These are phyloP conservation scores for Cerastoderma edule DNA, from an alignment of 2,888 invertebrate species.

Conservation along the genomic window DNA sequence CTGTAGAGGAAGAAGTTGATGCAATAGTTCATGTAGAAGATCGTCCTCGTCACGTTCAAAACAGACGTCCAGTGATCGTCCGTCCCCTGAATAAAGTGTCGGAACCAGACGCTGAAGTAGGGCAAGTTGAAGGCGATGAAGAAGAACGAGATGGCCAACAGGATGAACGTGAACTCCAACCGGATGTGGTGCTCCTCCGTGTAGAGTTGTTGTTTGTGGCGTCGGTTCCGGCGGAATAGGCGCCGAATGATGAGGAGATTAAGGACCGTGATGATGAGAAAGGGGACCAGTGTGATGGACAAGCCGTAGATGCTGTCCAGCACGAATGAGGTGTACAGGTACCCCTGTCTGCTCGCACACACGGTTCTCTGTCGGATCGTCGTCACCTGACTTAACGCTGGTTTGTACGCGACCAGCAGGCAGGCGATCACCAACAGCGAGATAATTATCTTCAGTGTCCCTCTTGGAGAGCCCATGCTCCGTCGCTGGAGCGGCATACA, in stretches of 20 bases:
- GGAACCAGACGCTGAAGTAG: conserved; percentile 76
- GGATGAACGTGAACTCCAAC: conserved; percentile 80
- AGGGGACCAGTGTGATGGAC: conserved; percentile 76
- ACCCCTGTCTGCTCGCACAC: conserved; percentile 69
- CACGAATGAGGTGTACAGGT: conserved; percentile 67
- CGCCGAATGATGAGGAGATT: conserved; percentile 76
- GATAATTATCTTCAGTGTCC: conserved; percentile 68
- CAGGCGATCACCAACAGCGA: conserved; percentile 61
- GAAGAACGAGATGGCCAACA: conserved; percentile 74
- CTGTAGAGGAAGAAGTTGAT: too few relatives aligned
- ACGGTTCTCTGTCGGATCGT: conserved; percentile 49
- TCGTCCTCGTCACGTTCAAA: too few relatives aligned
- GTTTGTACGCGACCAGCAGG: conserved; percentile 74
- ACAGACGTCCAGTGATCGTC: conserved; percentile 26
- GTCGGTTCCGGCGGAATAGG: conserved; percentile 68
- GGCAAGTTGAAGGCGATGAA: conserved; percentile 79
- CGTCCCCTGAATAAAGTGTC: too few relatives aligned
- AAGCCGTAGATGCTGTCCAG: conserved; percentile 76
- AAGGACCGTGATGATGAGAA: conserved; percentile 72
- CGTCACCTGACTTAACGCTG: conserved; percentile 68
- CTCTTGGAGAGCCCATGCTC: conserved; percentile 69
- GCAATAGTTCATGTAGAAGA: too few relatives aligned
- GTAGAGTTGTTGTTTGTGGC: conserved; percentile 57
- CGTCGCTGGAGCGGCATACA: conserved; percentile 75
- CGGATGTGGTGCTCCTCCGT: conserved; percentile 74